Evolutionary conservation across 2,113 vertebrate genomes (phyloP).

Genomic region (Malurus melanocephalus): DNA sequence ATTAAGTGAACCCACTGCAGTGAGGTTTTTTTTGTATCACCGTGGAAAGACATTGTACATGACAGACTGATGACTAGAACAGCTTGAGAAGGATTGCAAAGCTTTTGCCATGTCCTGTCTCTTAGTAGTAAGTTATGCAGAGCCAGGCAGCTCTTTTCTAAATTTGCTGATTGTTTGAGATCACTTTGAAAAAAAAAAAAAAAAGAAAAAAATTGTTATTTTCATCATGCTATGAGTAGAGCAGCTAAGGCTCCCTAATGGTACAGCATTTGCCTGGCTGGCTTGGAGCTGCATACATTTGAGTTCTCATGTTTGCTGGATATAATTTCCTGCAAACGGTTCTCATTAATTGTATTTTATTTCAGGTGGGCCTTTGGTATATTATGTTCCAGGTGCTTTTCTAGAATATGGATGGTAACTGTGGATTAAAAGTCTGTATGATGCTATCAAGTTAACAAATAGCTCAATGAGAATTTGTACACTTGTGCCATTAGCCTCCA

Average conservation of each 20-base stretch:
- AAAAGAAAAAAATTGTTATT: not conserved
- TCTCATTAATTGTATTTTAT: slow-evolving; percentile 23
- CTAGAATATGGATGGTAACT: slow-evolving; percentile 52
- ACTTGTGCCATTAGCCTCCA: slow-evolving; percentile 63
- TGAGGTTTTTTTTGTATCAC: not conserved
- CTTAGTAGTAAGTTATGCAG: not conserved
- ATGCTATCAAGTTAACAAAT: slow-evolving; percentile 58
- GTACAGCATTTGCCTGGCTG: not conserved
- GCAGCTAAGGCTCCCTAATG: not conserved
- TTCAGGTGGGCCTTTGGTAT: slow-evolving; percentile 43
- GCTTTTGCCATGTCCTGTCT: not conserved
- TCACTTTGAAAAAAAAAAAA: not conserved
- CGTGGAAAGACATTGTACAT: not conserved
- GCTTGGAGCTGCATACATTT: not conserved
- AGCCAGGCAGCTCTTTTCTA: not conserved
- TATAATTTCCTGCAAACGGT: slow-evolving; percentile 6
- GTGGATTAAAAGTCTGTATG: slow-evolving; percentile 49
- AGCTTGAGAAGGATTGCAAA: not conserved
- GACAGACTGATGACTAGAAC: not conserved
- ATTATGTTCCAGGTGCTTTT: slow-evolving; percentile 47
- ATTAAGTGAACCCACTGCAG: not conserved
- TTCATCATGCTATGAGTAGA: not conserved
- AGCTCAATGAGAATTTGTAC: slow-evolving; percentile 63
- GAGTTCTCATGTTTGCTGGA: not conserved
- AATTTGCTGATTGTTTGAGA: not conserved